Base-by-base conservation (phyloP, 2,797 vertebrate species). In the Labeo calbasu region DNA sequence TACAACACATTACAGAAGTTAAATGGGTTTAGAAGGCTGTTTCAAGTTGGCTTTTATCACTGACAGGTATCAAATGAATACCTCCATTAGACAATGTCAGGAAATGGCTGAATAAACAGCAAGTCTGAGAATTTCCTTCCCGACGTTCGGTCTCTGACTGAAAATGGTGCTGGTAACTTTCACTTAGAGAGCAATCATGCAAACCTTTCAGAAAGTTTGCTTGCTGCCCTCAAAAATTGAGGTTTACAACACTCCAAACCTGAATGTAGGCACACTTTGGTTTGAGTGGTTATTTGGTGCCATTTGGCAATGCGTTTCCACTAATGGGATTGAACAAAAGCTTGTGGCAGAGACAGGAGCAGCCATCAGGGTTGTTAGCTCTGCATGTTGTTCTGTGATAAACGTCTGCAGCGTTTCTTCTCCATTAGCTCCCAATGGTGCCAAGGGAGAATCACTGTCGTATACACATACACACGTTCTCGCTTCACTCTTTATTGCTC, bases 371-470 rank as follows among this genome's bases (percentile, higher is more conserved):
- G 40, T 78, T 84, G 77, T 79, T 43, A 40, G 55, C 79, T 51
- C 63, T 69, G 69, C 53, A 17, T 86, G 81, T 48, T 63, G 23
- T 81, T 68, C 57, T 61, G 76, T 73, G 73, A 73, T 78, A 48
- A 59, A 79, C 82, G 53, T 84, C 65, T 65, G 51, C 32, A 63
- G 32, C 17, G 36, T 80, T 84, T 75, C 73, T 87, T 8, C 48
- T 79, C 78, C 86, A 87, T 89, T 89, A 88, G 80, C 79, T 73
- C 79, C 86, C 84, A 87, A 81, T 88, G 65, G 59, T 75, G 71
- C 81, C 76, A 46, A 46, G 21, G 50, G 82, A 84, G 88, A 90
- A 82, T 90, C 77, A 84, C 15, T 79, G 25, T 75, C 17, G 21
- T 69, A 21, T 32, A 77, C 66, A 66, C 80, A 43, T 53, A 51